phyloP scores from a whole-genome alignment of 1,140 invertebrate species.

The Eumeta japonica region DNA sequence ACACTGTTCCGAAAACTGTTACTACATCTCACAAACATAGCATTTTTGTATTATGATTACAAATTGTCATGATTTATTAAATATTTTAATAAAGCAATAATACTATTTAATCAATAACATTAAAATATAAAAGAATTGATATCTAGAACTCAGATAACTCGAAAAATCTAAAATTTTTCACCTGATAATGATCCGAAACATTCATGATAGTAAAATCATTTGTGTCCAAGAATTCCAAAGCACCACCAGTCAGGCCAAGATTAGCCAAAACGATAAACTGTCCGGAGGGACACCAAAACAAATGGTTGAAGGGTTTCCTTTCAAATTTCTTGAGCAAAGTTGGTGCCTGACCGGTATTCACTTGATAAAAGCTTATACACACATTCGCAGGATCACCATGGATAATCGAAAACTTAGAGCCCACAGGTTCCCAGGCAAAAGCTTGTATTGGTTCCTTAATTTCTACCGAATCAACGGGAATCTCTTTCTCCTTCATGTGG shows the following conservation, averaged over 20 bases:
- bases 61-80: too few species aligned
- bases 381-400: constrained; percentile 89
- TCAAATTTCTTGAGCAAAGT: constrained; percentile 86
- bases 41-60: too few species aligned
- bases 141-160: too few species aligned
- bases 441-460: constrained; percentile 90
- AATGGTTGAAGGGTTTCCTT: constrained; percentile 86
- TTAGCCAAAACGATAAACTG: constrained; percentile 93
- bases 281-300: constrained; percentile 96
- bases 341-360: constrained; percentile 85
- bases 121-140: too few species aligned
- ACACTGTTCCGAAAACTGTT: too few species aligned
- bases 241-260: constrained; percentile 81
- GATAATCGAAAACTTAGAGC: constrained; percentile 93
- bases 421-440: constrained; percentile 98
- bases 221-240: constrained; percentile 93
- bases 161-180: too few species aligned
- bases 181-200: constrained; percentile 85
- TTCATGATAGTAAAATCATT: constrained; percentile 94
- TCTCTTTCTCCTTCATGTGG: constrained; percentile 96
- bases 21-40: too few species aligned
- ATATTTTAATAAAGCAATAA: too few species aligned
- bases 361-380: constrained; percentile 91
- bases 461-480: constrained; percentile 96
- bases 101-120: too few species aligned